Percentiles rank a stretch among this genome's conserved stretches.
These are phyloP conservation scores for Dascyllus trimaculatus DNA, from an alignment of 2,113 vertebrate species.

Conservation along the genomic window DNA sequence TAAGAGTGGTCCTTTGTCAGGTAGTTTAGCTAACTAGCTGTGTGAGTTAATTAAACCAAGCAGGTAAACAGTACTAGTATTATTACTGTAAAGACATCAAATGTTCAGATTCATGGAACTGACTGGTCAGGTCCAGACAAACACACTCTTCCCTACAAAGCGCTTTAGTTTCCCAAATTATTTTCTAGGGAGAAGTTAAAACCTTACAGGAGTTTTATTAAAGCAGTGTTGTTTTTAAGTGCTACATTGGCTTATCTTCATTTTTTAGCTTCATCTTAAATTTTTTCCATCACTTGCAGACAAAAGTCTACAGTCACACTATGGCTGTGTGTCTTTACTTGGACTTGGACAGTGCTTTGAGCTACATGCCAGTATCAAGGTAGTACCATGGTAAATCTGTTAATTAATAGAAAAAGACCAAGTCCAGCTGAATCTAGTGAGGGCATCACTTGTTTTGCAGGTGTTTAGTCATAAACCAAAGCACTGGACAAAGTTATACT, in stretches of 20 bases:
- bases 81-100: neutral
- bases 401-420: no score
- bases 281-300: no score
- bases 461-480: no score
- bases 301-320: no score
- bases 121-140: no score
- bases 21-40: no score
- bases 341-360: neutral
- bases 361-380: neutral
- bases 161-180: neutral
- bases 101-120: neutral
- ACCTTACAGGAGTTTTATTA: neutral
- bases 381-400: neutral
- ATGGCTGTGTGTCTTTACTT: neutral
- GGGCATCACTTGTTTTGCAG: no score
- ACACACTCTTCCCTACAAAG: neutral
- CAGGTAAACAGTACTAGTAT: neutral
- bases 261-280: neutral
- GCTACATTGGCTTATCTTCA: no score
- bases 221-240: neutral
- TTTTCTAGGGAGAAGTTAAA: neutral
- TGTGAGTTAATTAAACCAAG: no score
- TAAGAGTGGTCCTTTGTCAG: neutral
- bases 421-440: no score
- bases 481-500: no score